Conservation (phyloP, 1,140 invertebrate species). For the Lepidostoma basale region DNA sequence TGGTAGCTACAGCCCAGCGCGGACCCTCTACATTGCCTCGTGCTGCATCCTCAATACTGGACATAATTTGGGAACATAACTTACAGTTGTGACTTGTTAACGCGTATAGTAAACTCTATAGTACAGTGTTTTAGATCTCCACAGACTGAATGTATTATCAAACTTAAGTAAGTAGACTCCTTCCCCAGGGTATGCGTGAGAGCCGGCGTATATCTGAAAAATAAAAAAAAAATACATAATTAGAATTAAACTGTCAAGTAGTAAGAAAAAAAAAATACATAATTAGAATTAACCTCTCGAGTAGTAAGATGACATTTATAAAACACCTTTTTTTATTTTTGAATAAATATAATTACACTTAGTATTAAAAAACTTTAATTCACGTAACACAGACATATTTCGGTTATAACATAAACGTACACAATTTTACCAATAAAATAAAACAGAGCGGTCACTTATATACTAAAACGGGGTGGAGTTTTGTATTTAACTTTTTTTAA, state of each 20-base stretch:
- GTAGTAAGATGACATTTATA: no score
- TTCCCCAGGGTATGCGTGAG: constrained; percentile 94
- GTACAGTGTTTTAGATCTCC: constrained; percentile 98
- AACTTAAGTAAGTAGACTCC: constrained; percentile 99
- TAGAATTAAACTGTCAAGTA: background rate
- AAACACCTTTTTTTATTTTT: no score
- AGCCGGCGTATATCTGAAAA: constrained; percentile 93
- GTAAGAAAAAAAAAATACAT: background rate
- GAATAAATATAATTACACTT: no score
- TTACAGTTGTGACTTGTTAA: constrained; percentile 48
- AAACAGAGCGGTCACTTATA: no score
- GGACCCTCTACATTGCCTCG: background rate
- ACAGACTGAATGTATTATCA: constrained; percentile 98
- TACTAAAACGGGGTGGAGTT: no score
- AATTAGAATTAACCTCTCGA: background rate
- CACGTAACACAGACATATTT: no score
- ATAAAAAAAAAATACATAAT: background rate
- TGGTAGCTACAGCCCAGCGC: no score
- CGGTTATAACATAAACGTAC: no score
- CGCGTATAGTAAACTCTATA: constrained; percentile 97
- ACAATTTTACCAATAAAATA: no score
- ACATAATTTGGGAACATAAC: background rate
- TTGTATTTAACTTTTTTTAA: no score
- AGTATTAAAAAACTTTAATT: no score
- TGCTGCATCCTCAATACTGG: constrained; percentile 8